Percentiles rank a stretch among this genome's conserved stretches.
These are phyloP conservation scores for Tetragnatha versicolor DNA, from an alignment of 1,140 invertebrate species.

Conservation along the genomic window DNA sequence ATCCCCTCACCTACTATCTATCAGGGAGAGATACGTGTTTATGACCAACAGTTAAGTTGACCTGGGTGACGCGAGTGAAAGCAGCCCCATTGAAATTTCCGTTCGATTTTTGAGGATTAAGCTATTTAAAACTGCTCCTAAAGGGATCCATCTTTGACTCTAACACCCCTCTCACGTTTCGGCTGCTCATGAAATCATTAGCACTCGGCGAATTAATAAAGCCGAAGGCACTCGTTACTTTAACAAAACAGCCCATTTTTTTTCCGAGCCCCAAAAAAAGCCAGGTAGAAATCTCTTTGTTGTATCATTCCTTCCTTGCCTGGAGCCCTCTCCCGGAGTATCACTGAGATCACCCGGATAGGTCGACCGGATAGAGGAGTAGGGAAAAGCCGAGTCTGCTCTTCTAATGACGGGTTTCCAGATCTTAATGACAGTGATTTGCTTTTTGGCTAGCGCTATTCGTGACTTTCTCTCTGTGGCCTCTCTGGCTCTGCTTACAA, in stretches of 20 bases:
- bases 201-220: slow-evolving; percentile 34
- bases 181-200: too few relatives aligned
- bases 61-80: too few relatives aligned
- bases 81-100: too few relatives aligned
- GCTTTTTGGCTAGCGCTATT: slow-evolving; percentile 28
- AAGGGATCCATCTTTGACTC: too few relatives aligned
- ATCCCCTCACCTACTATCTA: too few relatives aligned
- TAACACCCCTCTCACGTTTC: too few relatives aligned
- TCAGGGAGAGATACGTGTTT: too few relatives aligned
- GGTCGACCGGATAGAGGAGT: slow-evolving; percentile 14
- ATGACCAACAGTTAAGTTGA: too few relatives aligned
- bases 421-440: slow-evolving; percentile 52
- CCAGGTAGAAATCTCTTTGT: slow-evolving; percentile 5
- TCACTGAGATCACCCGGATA: slow-evolving; percentile 43
- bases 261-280: background rate
- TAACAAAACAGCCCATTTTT: slow-evolving; percentile 26
- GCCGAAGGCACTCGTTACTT: slow-evolving; percentile 29
- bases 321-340: slow-evolving; percentile 12
- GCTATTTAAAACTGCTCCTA: too few relatives aligned
- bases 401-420: slow-evolving; percentile 46
- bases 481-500: slow-evolving; percentile 33
- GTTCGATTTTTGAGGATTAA: too few relatives aligned
- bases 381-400: slow-evolving; percentile 10
- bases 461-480: slow-evolving; percentile 39
- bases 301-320: slow-evolving; percentile 18